phyloP scores from a whole-genome alignment of 1,140 invertebrate species.

The Papilio polytes region DNA sequence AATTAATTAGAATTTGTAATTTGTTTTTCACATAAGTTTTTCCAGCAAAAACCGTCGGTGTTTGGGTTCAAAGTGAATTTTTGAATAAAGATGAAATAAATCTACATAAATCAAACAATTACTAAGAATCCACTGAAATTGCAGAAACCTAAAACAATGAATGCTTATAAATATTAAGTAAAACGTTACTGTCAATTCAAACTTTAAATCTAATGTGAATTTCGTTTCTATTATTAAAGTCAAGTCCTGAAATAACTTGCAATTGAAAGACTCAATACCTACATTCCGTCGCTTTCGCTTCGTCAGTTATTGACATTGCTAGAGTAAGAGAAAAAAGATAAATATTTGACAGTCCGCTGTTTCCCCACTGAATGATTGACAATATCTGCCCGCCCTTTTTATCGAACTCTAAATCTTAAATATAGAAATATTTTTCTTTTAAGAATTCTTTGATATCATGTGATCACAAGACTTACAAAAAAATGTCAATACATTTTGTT shows the following conservation, averaged over 20 bases:
- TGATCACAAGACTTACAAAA: not conserved
- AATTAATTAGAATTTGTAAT: slow-evolving; percentile 22
- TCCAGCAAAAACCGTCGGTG: slow-evolving; percentile 10
- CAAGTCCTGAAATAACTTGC: slow-evolving; percentile 62
- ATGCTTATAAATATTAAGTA: not conserved
- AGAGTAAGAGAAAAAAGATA: slow-evolving; percentile 67
- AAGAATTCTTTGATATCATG: not conserved
- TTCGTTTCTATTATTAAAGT: slow-evolving; percentile 61
- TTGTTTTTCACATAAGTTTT: slow-evolving; percentile 29
- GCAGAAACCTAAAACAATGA: not conserved
- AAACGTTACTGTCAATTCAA: not conserved
- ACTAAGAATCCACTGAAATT: not conserved
- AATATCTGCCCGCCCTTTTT: slow-evolving; percentile 57
- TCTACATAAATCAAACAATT: not conserved
- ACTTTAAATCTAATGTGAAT: slow-evolving; percentile 24
- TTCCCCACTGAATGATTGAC: slow-evolving; percentile 61
- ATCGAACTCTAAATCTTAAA: not conserved
- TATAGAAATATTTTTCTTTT: not conserved
- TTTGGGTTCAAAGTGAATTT: slow-evolving; percentile 22
- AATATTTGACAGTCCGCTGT: slow-evolving; percentile 71
- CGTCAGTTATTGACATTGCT: slow-evolving; percentile 65
- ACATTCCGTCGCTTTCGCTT: slow-evolving; percentile 59
- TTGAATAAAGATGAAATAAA: slow-evolving; percentile 5
- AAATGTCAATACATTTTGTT: not conserved
- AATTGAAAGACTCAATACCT: slow-evolving; percentile 62